Base-by-base conservation (phyloP, 2,797 vertebrate genomes). In the Novumbra hubbsi region DNA sequence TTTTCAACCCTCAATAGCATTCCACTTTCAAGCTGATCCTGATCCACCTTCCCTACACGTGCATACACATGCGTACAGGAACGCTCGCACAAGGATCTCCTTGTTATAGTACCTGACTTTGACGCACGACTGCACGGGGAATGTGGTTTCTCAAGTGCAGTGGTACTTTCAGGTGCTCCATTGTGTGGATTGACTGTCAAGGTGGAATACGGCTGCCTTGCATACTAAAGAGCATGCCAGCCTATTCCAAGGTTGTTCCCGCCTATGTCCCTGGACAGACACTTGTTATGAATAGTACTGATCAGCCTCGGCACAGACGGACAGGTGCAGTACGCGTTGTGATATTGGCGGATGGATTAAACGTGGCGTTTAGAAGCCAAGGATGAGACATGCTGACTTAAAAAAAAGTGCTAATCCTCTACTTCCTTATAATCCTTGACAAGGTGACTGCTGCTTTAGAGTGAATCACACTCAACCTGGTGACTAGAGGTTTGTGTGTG, bases 351-450 rank as follows among this genome's bases (percentile, higher is more conserved):
- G 83, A 66, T 77, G 80, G 87, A 90, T 92, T 89, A 90, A 83
- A 88, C 87, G 78, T 78, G 27, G 71, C 74, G 86, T 85, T 73
- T 80, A 72, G 80, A 88, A 89, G 81, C 69, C 82, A 77, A 80
- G 81, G 84, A 77, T 79, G 86, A 84, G 80, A 84, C 87, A 88
- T 88, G 88, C 71, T 82, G 86, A 88, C 87, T 89, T 89, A 80
- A 83, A 82, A 80, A 80, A 85, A 87, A 79, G 64, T 88, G 85
- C 78, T 92, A 91, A 92, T 94, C 92, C 87, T 81, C 82, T 82
- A 34, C 76, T 83, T 84, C 73, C 15, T 88, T 89, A 87, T 90
- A 93, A 93, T 93, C 87, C 79, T 84, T 83, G 80, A 77, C 81
- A 89, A 92, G 88, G 88, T 89, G 88, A 90, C 83, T 75, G 60